A percentile compares a stretch with the other conserved stretches of the same genome.
These are phyloP conservation scores for Sparidentex hasta DNA, from an alignment of 2,797 vertebrate genomes.

Conservation along the genomic window DNA sequence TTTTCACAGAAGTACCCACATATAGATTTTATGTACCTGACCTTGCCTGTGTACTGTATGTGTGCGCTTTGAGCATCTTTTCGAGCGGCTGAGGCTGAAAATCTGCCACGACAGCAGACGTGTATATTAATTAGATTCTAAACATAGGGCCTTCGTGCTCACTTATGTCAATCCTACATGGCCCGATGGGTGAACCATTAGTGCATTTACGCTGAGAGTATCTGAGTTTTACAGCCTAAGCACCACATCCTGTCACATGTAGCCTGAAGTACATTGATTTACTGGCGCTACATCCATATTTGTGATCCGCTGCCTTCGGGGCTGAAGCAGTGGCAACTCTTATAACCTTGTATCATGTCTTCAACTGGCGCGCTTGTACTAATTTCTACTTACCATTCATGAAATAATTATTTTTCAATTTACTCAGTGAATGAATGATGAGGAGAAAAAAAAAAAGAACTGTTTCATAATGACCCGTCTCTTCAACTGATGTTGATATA, in stretches of 20 bases:
- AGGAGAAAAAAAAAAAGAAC: constrained; percentile 4
- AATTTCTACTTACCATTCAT: constrained; percentile 43
- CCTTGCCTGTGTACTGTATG: constrained; percentile 60
- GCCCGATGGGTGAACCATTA: constrained; percentile 44
- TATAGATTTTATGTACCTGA: constrained; percentile 74
- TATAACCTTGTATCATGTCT: constrained; percentile 16
- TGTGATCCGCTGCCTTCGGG: constrained; percentile 50
- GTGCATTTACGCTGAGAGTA: constrained; percentile 44
- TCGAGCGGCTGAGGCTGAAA: constrained; percentile 49
- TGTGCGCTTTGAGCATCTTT: constrained; percentile 48
- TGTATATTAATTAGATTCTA: constrained; percentile 71
- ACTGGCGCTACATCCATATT: constrained; percentile 49
- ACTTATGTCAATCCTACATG: constrained; percentile 53
- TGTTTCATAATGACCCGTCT: constrained; percentile 19
- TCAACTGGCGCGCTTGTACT: constrained; percentile 24
- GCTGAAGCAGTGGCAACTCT: constrained; percentile 46
- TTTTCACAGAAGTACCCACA: constrained; percentile 73
- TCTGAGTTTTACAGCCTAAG: constrained; percentile 39
- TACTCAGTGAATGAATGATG: constrained; percentile 31
- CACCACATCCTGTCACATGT: constrained; percentile 49
- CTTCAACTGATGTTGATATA: constrained; percentile 22
- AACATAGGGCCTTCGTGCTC: constrained; percentile 60
- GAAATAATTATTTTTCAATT: constrained; percentile 31
- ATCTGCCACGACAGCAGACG: constrained; percentile 51
- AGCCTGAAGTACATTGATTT: constrained; percentile 44